phyloP scores from a whole-genome alignment of 2,113 vertebrate species.

The Clarias batrachus region DNA sequence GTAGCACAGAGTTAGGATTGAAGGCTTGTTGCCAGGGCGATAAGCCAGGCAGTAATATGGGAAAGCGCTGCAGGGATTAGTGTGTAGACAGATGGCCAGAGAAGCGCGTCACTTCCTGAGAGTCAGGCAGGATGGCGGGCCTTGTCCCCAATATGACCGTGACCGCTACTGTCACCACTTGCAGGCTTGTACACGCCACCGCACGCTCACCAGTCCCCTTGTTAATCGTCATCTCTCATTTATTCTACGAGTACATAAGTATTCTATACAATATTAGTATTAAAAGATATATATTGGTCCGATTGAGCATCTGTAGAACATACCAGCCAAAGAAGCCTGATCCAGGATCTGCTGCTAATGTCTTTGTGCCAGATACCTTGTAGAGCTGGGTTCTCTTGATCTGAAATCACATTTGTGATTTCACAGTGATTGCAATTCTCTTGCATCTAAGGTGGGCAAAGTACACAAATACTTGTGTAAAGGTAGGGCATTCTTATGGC shows the following conservation, averaged over 20 bases:
- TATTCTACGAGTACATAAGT: neutral
- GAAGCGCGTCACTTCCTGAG: constrained; percentile 72
- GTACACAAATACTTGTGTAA: too few relatives aligned
- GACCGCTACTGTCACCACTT: constrained; percentile 48
- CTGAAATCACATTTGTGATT: too few relatives aligned
- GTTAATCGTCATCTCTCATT: neutral
- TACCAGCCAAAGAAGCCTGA: too few relatives aligned
- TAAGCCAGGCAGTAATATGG: constrained; percentile 78
- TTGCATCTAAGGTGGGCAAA: too few relatives aligned
- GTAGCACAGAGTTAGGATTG: constrained; percentile 69
- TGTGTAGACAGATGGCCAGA: constrained; percentile 75
- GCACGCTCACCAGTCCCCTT: neutral
- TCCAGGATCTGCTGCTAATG: too few relatives aligned
- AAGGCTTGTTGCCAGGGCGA: constrained; percentile 74
- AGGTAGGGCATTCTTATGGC: too few relatives aligned
- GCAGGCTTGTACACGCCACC: constrained; percentile 35
- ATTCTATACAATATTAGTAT: neutral
- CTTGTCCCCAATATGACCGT: constrained; percentile 41
- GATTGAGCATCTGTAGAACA: too few relatives aligned
- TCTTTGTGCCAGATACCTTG: too few relatives aligned
- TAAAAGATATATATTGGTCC: neutral
- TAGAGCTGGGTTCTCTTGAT: too few relatives aligned
- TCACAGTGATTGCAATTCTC: too few relatives aligned
- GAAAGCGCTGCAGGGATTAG: constrained; percentile 78
- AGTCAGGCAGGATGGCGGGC: constrained; percentile 47